These are phyloP conservation scores for Troilus luridus DNA, from an alignment of 2,888 invertebrate genomes.

Conservation along the genomic window DNA sequence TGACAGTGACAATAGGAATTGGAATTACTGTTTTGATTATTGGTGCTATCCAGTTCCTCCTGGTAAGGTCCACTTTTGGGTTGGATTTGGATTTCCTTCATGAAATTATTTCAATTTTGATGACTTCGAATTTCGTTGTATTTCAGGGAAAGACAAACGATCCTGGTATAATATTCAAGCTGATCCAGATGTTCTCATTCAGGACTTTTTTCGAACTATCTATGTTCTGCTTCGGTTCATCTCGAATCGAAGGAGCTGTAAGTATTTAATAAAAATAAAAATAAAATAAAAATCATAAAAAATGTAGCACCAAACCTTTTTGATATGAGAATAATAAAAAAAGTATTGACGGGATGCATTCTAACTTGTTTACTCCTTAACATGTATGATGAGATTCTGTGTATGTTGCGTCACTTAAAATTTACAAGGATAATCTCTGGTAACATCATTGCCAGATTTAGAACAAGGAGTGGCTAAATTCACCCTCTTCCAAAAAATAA, in stretches of 20 bases:
- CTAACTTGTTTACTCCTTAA: too few relatives aligned
- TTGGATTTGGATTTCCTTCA: neutral
- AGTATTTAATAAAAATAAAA: neutral
- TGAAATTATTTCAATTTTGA: too few relatives aligned
- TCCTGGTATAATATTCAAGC: neutral
- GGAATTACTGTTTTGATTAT: slow-evolving; percentile 8
- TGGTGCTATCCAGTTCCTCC: slow-evolving; percentile 11
- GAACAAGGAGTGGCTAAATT: too few relatives aligned
- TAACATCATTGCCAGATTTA: too few relatives aligned
- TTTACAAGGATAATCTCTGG: too few relatives aligned
- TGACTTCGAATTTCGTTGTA: neutral
- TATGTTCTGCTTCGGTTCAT: slow-evolving; percentile 12
- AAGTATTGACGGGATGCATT: neutral
- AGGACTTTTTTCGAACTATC: neutral
- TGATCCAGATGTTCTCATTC: slow-evolving; percentile 10
- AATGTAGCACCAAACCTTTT: too few relatives aligned
- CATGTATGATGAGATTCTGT: too few relatives aligned
- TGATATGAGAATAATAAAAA: neutral
- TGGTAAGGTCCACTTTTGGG: neutral
- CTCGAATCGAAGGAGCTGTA: neutral
- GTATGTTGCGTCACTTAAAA: too few relatives aligned
- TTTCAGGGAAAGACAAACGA: neutral
- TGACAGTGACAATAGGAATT: neutral
- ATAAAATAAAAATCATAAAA: neutral
- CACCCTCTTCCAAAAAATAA: too few relatives aligned